phyloP scores from a whole-genome alignment of 2,113 vertebrate species.

The Phrynocephalus versicolor region DNA sequence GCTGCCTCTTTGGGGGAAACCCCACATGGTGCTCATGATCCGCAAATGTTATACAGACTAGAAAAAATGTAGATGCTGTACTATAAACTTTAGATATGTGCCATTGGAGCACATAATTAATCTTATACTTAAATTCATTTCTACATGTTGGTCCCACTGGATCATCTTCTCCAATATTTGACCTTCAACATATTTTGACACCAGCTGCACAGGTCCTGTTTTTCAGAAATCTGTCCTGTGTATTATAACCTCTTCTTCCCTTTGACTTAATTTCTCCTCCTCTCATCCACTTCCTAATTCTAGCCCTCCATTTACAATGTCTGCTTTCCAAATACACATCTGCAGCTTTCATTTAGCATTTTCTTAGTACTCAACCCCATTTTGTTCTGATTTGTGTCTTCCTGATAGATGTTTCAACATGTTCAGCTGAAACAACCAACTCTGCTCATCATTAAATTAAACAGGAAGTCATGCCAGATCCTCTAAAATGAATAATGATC shows the following conservation, averaged over 20 bases:
- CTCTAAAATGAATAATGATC: conserved; percentile 2
- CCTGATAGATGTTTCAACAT: background rate
- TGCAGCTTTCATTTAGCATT: background rate
- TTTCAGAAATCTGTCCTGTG: background rate
- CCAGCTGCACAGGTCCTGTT: background rate
- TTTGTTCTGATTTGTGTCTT: background rate
- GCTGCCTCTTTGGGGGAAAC: background rate
- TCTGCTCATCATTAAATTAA: background rate
- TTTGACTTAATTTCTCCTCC: background rate
- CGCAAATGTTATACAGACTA: conserved; percentile 1
- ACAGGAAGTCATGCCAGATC: conserved; percentile 29
- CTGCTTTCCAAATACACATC: background rate
- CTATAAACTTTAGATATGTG: background rate
- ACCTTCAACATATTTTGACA: background rate
- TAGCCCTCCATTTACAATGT: background rate
- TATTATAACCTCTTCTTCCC: background rate
- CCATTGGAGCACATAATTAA: background rate
- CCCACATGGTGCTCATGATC: rapidly evolving
- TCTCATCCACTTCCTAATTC: background rate
- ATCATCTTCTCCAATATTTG: background rate
- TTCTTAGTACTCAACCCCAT: background rate
- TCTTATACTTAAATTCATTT: background rate
- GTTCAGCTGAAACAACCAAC: background rate
- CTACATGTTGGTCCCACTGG: rapidly evolving
- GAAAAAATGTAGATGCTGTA: background rate